Evolutionary conservation across 1,140 invertebrate genomes (phyloP).

Genomic region (Aphaenogaster rudis): DNA sequence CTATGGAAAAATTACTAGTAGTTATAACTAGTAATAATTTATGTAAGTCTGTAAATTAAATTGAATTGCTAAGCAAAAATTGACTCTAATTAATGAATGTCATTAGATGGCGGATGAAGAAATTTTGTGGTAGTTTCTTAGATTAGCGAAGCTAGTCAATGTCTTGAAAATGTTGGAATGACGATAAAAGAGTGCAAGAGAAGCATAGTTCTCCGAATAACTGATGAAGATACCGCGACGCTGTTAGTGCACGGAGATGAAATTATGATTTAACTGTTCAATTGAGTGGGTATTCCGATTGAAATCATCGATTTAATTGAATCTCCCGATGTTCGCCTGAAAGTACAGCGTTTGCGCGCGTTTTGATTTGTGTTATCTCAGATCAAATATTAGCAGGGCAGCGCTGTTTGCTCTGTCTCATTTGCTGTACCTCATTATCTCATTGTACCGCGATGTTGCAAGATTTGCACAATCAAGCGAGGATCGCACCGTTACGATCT

Average conservation of each 20-base stretch:
- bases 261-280: constrained; percentile 15
- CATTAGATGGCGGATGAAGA: not conserved
- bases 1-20: not conserved
- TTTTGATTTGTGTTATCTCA: constrained; percentile 40
- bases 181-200: not conserved
- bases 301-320: constrained; percentile 27
- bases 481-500: not conserved
- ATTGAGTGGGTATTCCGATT: not conserved
- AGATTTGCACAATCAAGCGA: constrained; percentile 15
- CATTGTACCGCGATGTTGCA: constrained; percentile 5
- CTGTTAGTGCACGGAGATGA: not conserved
- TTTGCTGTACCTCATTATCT: constrained; percentile 44
- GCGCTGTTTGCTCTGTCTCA: constrained; percentile 31
- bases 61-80: not conserved
- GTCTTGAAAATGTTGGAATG: not conserved
- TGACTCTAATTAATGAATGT: not conserved
- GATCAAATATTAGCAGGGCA: constrained; percentile 46
- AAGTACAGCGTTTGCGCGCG: not conserved
- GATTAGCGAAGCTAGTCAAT: not conserved
- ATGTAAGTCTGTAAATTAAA: not conserved
- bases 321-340: constrained; percentile 1
- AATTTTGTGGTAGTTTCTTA: not conserved
- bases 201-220: not conserved
- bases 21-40: not conserved
- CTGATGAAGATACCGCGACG: not conserved